These are phyloP conservation scores for Altica lythri DNA, from an alignment of 2,888 invertebrate species.

Conservation along the genomic window DNA sequence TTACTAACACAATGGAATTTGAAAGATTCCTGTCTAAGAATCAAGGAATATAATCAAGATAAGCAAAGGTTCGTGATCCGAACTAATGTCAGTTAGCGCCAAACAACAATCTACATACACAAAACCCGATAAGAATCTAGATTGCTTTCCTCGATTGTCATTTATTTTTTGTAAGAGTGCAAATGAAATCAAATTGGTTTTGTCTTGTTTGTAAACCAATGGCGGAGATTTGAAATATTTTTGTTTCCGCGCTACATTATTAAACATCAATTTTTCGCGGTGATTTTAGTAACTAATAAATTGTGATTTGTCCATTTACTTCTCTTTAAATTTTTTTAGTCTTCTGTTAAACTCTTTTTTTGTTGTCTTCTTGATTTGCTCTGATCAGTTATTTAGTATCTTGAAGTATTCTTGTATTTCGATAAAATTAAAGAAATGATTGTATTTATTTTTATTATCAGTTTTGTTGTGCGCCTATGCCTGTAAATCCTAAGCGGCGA, in stretches of 20 bases:
- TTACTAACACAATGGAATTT: conserved; percentile 29
- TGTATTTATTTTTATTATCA: neutral
- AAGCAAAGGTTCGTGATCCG: conserved; percentile 38
- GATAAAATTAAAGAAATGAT: too few species aligned
- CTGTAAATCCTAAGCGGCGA: conserved; percentile 28
- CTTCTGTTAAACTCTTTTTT: too few species aligned
- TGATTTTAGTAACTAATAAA: too few species aligned
- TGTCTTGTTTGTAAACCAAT: conserved; percentile 41
- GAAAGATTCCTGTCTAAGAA: conserved; percentile 30
- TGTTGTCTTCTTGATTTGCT: too few species aligned
- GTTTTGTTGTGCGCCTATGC: neutral
- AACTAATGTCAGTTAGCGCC: conserved; percentile 42
- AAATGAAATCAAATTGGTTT: conserved; percentile 44
- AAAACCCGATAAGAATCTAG: conserved; percentile 37
- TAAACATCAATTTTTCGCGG: too few species aligned
- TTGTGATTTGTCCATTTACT: too few species aligned
- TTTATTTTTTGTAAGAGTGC: conserved; percentile 41
- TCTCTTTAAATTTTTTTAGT: too few species aligned
- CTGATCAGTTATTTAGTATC: too few species aligned
- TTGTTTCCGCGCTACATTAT: too few species aligned
- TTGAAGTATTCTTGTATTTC: too few species aligned
- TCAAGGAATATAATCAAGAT: conserved; percentile 32
- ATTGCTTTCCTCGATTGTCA: conserved; percentile 37
- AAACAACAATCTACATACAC: conserved; percentile 40
- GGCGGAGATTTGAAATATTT: too few species aligned